A percentile compares a stretch with the other conserved stretches of the same genome.
These are phyloP conservation scores for Synaphobranchus kaupii DNA, from an alignment of 2,797 vertebrate genomes.

Conservation along the genomic window DNA sequence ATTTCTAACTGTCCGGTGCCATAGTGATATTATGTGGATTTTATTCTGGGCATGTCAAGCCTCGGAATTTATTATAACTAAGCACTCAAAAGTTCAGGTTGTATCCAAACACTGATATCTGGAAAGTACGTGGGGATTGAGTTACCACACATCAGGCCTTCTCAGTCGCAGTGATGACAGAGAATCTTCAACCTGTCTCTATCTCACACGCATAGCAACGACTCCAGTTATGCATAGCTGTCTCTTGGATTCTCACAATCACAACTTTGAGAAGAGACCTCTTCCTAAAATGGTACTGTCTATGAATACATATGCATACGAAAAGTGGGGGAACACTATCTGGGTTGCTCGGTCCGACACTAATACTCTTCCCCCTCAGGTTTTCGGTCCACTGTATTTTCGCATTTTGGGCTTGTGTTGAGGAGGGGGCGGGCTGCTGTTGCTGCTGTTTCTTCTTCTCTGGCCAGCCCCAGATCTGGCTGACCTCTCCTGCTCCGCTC, in stretches of 20 bases:
- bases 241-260: neutral
- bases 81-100: neutral
- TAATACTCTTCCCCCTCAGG: neutral
- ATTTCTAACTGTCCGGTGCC: neutral
- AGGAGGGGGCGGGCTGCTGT: neutral
- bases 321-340: neutral
- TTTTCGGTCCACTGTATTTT: neutral
- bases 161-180: neutral
- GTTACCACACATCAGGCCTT: neutral
- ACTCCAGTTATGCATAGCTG: neutral
- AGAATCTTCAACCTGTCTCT: neutral
- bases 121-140: neutral
- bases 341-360: neutral
- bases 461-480: neutral
- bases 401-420: neutral
- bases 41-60: neutral
- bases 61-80: neutral
- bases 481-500: conserved; percentile 10
- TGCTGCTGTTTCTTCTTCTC: neutral
- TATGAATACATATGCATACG: neutral
- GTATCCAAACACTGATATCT: neutral
- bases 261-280: neutral
- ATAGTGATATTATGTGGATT: neutral
- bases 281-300: neutral
- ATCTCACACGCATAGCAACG: neutral